Evolutionary conservation across 2,113 vertebrate species (phyloP), one percentile per base, ranked within the genome.

Genomic region (Verasper variegatus): DNA sequence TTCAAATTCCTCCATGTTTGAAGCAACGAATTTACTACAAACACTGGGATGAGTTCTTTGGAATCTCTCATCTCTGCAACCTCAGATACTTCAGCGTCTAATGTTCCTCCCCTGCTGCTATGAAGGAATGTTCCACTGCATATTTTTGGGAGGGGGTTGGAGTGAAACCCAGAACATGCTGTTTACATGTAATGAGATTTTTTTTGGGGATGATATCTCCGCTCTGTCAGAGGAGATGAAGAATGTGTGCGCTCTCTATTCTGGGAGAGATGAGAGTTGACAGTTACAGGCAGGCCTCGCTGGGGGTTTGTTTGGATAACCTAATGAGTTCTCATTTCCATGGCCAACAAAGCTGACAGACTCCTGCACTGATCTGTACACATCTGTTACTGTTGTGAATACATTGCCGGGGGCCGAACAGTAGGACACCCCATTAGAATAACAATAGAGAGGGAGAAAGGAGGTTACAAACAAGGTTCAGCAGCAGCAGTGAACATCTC

Each of bases 231-330:
- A 52, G 37, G 7, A 55, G 62, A 75, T 49, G 69, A 69, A 61
- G 52, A 47, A 27, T 58, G 65, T 49, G 37, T 56, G 68, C 51
- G 2, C 5, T 20, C 61, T 63, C 51, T 68, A 3, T 51, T 52
- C 17, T 6, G 2, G 24, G 60, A 73, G 42, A 42, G 20, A 13
- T 15, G 17, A 15, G 31, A 37, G 71, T 45, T 60, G 26, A 64
- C 80, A 75, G 78, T 78, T 75, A 49, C 62, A 80, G 52, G 21
- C 37, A 1, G 71, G 66, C 77, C 79, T 75, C 74, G 79, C 81
- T 69, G 77, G 78, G 62, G 85, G 70, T 31, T 74, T 82, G 81
- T 85, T 90, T 86, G 66, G 82, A 68, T 76, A 87, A 86, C 75
- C 52, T 88, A 71, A 83, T 86, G 85, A 88, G 74, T 61, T 60